Evolutionary conservation across 2,797 vertebrate species (phyloP), one percentile per base, ranked within the genome.

Genomic region (Eulemur rubriventer): DNA sequence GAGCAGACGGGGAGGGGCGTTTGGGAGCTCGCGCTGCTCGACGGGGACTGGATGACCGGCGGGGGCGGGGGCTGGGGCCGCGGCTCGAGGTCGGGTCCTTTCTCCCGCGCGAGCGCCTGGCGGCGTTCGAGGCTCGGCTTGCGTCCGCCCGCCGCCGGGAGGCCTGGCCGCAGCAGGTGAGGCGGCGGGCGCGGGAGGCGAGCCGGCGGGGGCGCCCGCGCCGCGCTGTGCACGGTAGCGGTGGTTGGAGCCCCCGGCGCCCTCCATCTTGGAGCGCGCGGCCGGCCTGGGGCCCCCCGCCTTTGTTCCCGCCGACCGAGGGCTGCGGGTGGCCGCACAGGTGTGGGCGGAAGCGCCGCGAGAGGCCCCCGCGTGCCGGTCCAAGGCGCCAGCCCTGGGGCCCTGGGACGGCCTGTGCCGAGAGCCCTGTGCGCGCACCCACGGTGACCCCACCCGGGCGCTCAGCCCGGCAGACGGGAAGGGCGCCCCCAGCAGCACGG

Each of bases 141-240:
- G 46, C 2, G 41, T 30, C 69, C 0, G 13, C 46, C n/a, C 11
- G n/a, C 35, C 7, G 26, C 65, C 7, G 0, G 14, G 38, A 6
- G 24, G 30, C 24, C 43, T 0, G 17, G 24, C n/a, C 30, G 18
- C 76, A 3, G 85, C 96, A 92, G 94, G 91, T 96, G 94, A 97
- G 97, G 81, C 35, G 43, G 69, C 69, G 57, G 90, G 41, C 69
- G 72, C 63, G 35, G 35, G 8, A 90, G 93, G 89, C 95, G 93
- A 97, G 96, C 76, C 38, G 55, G 87, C 69, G 80, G 88, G 35
- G 80, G 78, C 59, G 50, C 38, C 69, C 69, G 7, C n/a, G 43
- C 75, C 14, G 18, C 61, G 50, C 76, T 30, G 41, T 9, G 8
- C 65, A 22, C 18, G n/a, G 41, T 14, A 0, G 35, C 13, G n/a